These are phyloP conservation scores for Tachuris rubrigastra DNA, from an alignment of 2,113 vertebrate species.

Conservation along the genomic window DNA sequence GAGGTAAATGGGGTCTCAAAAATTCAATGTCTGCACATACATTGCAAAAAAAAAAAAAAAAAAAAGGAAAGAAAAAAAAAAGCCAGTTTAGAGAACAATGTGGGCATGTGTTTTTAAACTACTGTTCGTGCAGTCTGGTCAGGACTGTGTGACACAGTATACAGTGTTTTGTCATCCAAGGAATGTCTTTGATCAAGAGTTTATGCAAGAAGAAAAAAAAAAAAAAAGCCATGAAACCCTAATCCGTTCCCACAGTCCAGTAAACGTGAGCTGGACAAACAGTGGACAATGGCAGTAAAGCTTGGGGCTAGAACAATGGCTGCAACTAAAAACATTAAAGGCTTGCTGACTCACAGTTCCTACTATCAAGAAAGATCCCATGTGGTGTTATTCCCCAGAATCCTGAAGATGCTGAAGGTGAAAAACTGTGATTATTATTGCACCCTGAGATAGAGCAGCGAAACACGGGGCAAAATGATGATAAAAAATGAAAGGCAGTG, in stretches of 20 bases:
- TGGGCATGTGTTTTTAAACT: slow-evolving; percentile 75
- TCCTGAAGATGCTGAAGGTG: slow-evolving; percentile 37
- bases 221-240: slow-evolving; percentile 82
- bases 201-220: slow-evolving; percentile 74
- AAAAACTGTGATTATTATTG: neutral
- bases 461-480: neutral
- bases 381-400: neutral
- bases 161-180: slow-evolving; percentile 87
- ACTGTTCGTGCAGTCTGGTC: slow-evolving; percentile 67
- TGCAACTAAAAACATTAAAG: slow-evolving; percentile 74
- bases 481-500: neutral
- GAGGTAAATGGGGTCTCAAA: slow-evolving; percentile 5
- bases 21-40: slow-evolving; percentile 45
- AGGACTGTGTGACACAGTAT: slow-evolving; percentile 76
- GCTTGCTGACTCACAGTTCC: slow-evolving; percentile 73
- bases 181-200: slow-evolving; percentile 89
- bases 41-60: neutral
- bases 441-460: neutral
- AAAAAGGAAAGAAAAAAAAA: neutral
- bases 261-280: slow-evolving; percentile 80
- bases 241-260: slow-evolving; percentile 90
- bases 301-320: slow-evolving; percentile 67
- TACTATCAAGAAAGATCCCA: slow-evolving; percentile 54
- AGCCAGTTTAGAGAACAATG: slow-evolving; percentile 66
- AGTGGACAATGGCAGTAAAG: slow-evolving; percentile 79